A percentile compares a stretch with the other conserved stretches of the same genome.
Evolutionary conservation across 2,113 vertebrate species (phyloP).

Genomic region (Carollia perspicillata): DNA sequence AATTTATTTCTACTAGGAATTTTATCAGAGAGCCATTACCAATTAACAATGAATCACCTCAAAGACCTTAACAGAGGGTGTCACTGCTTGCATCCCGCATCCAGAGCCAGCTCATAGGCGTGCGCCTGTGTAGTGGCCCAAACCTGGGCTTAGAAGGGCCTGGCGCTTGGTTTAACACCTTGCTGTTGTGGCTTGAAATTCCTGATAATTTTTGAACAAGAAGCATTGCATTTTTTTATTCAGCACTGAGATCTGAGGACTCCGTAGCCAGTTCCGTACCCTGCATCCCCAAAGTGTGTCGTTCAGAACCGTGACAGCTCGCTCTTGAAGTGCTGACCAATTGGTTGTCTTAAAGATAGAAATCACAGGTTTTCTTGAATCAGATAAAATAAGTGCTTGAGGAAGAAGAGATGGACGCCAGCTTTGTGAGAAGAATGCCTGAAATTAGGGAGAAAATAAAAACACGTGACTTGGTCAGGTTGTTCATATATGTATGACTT

Average conservation of each 20-base stretch:
- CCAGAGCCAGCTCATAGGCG: neutral
- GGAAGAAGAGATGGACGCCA: neutral
- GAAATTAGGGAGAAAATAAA: conserved; percentile 32
- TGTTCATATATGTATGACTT: conserved; percentile 6
- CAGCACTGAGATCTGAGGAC: neutral
- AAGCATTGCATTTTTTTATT: neutral
- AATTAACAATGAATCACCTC: neutral
- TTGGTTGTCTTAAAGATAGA: neutral
- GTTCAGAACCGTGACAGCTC: neutral
- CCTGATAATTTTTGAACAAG: neutral
- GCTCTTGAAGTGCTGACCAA: conserved; percentile 25
- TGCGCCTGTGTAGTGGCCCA: rapidly evolving
- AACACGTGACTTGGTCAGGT: neutral
- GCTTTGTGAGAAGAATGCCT: conserved; percentile 25
- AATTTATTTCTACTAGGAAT: neutral
- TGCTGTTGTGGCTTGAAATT: neutral
- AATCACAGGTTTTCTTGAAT: neutral
- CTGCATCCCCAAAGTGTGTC: neutral
- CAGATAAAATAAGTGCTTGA: neutral
- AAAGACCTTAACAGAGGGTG: neutral
- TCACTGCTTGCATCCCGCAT: neutral
- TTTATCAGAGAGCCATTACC: neutral
- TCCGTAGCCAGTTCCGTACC: neutral
- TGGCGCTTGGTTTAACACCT: neutral
- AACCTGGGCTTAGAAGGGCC: neutral